phyloP scores from a whole-genome alignment of 2,113 vertebrate species.

The Grammomys surdaster region DNA sequence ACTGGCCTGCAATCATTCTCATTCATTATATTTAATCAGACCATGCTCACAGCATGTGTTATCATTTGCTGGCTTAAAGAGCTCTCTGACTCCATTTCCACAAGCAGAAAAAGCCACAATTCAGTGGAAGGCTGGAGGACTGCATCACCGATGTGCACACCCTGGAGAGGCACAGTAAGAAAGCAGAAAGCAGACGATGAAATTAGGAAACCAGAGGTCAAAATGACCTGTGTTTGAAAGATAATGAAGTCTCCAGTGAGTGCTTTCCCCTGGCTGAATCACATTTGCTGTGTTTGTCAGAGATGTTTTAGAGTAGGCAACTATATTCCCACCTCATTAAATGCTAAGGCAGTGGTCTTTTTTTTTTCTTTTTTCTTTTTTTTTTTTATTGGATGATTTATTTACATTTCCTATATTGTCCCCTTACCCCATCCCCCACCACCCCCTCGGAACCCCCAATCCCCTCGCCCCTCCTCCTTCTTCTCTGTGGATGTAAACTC shows the following conservation, averaged over 20 bases:
- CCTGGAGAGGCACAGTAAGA: background rate
- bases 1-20: background rate
- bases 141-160: background rate
- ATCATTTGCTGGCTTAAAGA: background rate
- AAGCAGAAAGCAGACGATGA: background rate
- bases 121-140: background rate
- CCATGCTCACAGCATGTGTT: conserved; percentile 6
- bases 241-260: background rate
- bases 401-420: too few relatives aligned
- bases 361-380: too few relatives aligned
- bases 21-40: conserved; percentile 37
- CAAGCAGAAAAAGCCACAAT: background rate
- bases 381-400: too few relatives aligned
- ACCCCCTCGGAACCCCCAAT: too few relatives aligned
- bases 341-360: background rate
- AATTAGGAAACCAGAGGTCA: background rate
- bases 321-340: background rate
- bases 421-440: too few relatives aligned
- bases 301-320: conserved; percentile 9
- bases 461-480: too few relatives aligned
- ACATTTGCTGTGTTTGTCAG: background rate
- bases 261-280: background rate
- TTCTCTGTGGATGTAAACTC: too few relatives aligned
- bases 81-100: background rate
- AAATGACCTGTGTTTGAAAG: background rate